Evolutionary conservation across 1,140 invertebrate species (phyloP), one percentile per base, ranked within the genome.

Genomic region (Acyrthosiphon pisum): DNA sequence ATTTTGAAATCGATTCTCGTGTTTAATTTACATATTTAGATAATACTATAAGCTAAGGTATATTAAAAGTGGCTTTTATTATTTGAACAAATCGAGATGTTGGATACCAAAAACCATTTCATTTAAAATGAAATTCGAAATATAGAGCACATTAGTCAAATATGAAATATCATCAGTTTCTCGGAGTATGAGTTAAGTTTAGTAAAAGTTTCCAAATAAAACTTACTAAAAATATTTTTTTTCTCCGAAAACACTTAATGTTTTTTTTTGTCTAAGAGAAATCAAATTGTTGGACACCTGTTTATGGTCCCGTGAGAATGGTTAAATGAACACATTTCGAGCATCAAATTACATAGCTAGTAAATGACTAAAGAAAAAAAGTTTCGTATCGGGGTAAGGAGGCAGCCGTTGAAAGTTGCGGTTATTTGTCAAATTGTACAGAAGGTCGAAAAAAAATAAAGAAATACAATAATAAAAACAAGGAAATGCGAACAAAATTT

Each of bases 271-370:
- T 11, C 14, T 92, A 37, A 50, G n/a, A 83, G 68, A 83, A 92
- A 92, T 56, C 76, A 76, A 92, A 92, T 81, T 83, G 76, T 83
- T 48, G 46, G 68, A 92, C 90, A 92, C 90, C 90, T 92, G 68
- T 92, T 81, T 83, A 92, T 26, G 18, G 44, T 92, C 90, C 44
- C 90, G 81, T 46, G 46, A n/a, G 37, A 81, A 83, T 50, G 48
- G 90, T 83, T 92, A 83, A 83, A 92, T 92, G 90, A 83, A 92
- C 90, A 92, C 90, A 83, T 92, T 92, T 83, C 48, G 68, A 83
- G 90, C 68, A 68, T 81, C 68, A 92, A 92, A 92, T 92, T 92
- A 92, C 90, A 92, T 50, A 92, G 90, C 68, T 92, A 50, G 90
- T 92, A 91, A 81, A 92, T 48, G 44, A 92, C 68, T 48, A 83